These are phyloP conservation scores for Globodera rostochiensis DNA, from an alignment of 1,140 invertebrate species.

Conservation along the genomic window DNA sequence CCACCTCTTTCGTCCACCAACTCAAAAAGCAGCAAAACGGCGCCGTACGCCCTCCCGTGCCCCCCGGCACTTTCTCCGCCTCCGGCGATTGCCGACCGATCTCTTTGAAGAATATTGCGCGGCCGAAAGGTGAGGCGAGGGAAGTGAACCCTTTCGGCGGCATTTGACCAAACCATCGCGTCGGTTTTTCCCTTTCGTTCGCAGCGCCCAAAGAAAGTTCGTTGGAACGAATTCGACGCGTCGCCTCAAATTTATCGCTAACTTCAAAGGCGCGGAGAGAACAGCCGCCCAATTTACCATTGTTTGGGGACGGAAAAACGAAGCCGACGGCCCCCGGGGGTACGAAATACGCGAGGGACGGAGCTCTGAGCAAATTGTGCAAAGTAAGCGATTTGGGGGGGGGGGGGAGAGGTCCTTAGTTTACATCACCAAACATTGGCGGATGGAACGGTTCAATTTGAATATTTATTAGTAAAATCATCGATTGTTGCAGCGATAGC, in stretches of 20 bases:
- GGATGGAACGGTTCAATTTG: not conserved
- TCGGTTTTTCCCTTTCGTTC: not conserved
- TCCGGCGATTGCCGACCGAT: not conserved
- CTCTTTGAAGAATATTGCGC: not conserved
- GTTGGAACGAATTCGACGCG: not conserved
- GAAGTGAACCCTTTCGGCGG: too few species aligned
- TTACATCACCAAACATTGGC: not conserved
- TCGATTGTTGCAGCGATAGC: too few species aligned
- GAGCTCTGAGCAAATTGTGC: slow-evolving; percentile 7
- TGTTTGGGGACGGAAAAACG: not conserved
- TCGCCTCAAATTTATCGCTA: not conserved
- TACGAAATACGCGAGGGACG: not conserved
- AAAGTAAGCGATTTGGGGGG: not conserved
- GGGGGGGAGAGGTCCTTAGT: not conserved
- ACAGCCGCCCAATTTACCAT: not conserved
- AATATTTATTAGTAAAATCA: not conserved
- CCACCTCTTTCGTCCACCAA: not conserved
- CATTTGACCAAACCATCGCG: not conserved
- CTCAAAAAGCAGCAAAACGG: not conserved
- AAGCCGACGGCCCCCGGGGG: not conserved
- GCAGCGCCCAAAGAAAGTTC: not conserved
- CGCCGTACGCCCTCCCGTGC: not conserved
- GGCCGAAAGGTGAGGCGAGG: not conserved
- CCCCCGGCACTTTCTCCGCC: not conserved
- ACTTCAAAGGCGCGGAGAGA: not conserved